Evolutionary conservation across 2,888 invertebrate species (phyloP).

Genomic region (Imbricaverruca yamaguchii): DNA sequence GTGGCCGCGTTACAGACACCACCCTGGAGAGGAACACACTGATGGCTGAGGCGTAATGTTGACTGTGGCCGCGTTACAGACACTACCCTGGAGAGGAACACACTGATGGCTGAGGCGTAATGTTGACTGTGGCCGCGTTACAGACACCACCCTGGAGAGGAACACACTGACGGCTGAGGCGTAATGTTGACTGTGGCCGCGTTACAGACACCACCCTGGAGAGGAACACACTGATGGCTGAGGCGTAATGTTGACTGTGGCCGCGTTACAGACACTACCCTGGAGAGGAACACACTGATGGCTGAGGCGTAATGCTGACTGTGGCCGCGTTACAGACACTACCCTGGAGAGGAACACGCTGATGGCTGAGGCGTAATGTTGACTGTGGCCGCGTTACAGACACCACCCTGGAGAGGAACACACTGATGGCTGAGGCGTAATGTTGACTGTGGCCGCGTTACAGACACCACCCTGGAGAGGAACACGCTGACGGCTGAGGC

Average conservation of each 20-base stretch:
- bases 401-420: conserved; percentile 75
- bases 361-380: too few species aligned
- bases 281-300: conserved; percentile 96
- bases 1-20: conserved; percentile 56
- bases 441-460: conserved; percentile 95
- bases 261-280: conserved; percentile 68
- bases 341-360: too few species aligned
- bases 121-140: too few species aligned
- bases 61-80: too few species aligned
- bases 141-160: conserved; percentile 60
- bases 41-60: conserved; percentile 98
- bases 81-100: too few species aligned
- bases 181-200: conserved; percentile 92
- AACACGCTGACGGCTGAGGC: conserved; percentile 40
- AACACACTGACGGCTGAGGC: conserved; percentile 97
- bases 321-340: too few species aligned
- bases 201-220: conserved; percentile 93
- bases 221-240: conserved; percentile 51
- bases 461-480: conserved; percentile 90
- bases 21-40: conserved; percentile 93
- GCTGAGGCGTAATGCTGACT: conserved; percentile 98
- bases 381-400: too few species aligned
- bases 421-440: conserved; percentile 95
- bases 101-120: too few species aligned
- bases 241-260: neutral